Base-by-base conservation (phyloP, 2,888 invertebrate species). In the Sericinus montela region DNA sequence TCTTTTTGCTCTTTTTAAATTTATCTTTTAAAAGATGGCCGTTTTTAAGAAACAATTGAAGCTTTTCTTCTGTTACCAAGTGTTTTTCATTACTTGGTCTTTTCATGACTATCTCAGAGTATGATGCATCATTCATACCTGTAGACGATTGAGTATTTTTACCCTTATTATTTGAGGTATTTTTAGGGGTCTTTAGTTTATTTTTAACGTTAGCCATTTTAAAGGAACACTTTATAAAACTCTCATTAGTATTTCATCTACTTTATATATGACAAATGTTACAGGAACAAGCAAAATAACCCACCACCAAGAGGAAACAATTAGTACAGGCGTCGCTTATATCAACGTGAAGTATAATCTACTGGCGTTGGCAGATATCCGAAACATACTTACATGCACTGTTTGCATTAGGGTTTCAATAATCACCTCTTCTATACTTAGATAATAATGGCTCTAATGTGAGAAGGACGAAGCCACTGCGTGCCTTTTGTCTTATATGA, bases 371-470 rank as follows among this genome's bases (percentile, higher is more conserved):
- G 50, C 50, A 52, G 65, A 66, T 64, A 69, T 61, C 67, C 65
- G 60, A 61, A 68, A 62, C 61, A 68, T 83, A 85, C 84, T 81
- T 83, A 85, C 85, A 75, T 85, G 83, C 79, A 77, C 69, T 75
- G 72, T 69, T 64, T 69, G 67, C 74, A 75, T 82, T 80, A 81
- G 73, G 69, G 69, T 73, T 74, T 73, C 76, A 73, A 76, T 86
- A 85, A 85, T 85, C 83, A 78, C 81, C 81, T 80, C 75, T 72
- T 80, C 76, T 76, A 74, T 72, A 81, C 82, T 82, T 79, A 83
- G 77, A 80, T 82, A 85, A 76, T 70, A 75, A 80, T 78, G 66
- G 36, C 70, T 76, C 73, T 80, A 82, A 84, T 80, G 81, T 81
- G 81, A 83, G 87, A 87, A 87, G 87, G 87, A 83, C 86, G 69